Evolutionary conservation across 2,113 vertebrate species (phyloP), one percentile per base, ranked within the genome.

Genomic region (Percina caprodes): DNA sequence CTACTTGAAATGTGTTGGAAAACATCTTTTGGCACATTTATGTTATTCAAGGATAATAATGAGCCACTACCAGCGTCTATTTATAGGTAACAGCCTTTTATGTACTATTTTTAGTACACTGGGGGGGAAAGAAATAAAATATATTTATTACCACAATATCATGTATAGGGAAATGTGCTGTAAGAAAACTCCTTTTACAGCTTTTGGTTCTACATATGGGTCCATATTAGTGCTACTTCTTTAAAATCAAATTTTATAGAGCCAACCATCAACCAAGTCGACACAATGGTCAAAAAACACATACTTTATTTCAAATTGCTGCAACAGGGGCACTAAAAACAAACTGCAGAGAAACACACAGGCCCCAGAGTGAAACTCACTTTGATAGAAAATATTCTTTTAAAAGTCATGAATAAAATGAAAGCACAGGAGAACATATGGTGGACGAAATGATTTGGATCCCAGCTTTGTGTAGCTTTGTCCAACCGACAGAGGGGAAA

Each of bases 381-480:
- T 82, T 90, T 39, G 84, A 89, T 85, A 26, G 86, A 93, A 93
- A 93, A 92, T 83, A 88, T 90, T 81, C 82, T 89, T 87, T 92
- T 91, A 95, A 95, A 96, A 97, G 94, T 72, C 82, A 94, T 91
- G 92, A 96, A 95, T 96, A 97, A 96, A 96, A 95, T 94, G 92
- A 94, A 96, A 97, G 94, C 95, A 94, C 89, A 93, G 94, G 74
- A 88, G 52, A 87, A 78, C 73, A 61, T 30, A 69, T 14, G 75
- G 81, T 83, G 89, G 86, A 92, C 78, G 68, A 88, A 83, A 81
- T 74, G 76, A 82, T 82, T 73, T 60, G 73, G 78, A 88, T 77
- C 79, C 75, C 77, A 84, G 65, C 78, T 13, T 54, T 23, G 62
- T 23, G 79, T 1, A 89, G 82, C 88, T 65, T 85, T 69, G 87